Evolutionary conservation across 1,140 invertebrate genomes (phyloP).

Genomic region (Nixonia krombeini): DNA sequence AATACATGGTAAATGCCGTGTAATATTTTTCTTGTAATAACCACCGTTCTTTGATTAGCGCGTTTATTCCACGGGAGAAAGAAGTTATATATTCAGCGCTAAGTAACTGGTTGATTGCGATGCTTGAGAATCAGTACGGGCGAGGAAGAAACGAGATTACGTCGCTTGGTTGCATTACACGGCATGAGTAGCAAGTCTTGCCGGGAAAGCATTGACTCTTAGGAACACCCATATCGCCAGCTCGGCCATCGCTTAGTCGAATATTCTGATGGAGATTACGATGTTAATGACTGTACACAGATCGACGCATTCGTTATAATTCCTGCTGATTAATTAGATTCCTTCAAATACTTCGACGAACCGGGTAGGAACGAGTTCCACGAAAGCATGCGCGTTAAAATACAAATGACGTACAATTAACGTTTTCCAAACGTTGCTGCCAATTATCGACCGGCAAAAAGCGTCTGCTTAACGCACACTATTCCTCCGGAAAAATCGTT

Average conservation of each 20-base stretch:
- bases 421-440: too few relatives aligned
- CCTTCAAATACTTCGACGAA: neutral
- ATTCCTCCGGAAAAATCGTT: too few relatives aligned
- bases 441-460: too few relatives aligned
- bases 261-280: conserved; percentile 40
- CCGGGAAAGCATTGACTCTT: conserved; percentile 46
- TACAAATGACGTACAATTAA: too few relatives aligned
- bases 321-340: conserved; percentile 12
- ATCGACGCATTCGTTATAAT: conserved; percentile 25
- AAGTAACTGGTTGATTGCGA: conserved; percentile 49
- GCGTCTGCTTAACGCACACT: too few relatives aligned
- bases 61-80: conserved; percentile 25
- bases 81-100: conserved; percentile 50
- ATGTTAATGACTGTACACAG: conserved; percentile 50
- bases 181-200: conserved; percentile 60
- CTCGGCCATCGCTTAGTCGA: conserved; percentile 30
- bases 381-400: too few relatives aligned
- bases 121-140: conserved; percentile 30
- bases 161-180: conserved; percentile 42
- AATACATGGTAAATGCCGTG: conserved; percentile 26
- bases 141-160: conserved; percentile 48
- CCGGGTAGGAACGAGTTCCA: too few relatives aligned
- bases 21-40: conserved; percentile 45
- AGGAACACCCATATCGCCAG: conserved; percentile 60
- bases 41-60: conserved; percentile 38